These are phyloP conservation scores for Lanistes nyassanus DNA, from an alignment of 1,140 invertebrate species.

Conservation along the genomic window DNA sequence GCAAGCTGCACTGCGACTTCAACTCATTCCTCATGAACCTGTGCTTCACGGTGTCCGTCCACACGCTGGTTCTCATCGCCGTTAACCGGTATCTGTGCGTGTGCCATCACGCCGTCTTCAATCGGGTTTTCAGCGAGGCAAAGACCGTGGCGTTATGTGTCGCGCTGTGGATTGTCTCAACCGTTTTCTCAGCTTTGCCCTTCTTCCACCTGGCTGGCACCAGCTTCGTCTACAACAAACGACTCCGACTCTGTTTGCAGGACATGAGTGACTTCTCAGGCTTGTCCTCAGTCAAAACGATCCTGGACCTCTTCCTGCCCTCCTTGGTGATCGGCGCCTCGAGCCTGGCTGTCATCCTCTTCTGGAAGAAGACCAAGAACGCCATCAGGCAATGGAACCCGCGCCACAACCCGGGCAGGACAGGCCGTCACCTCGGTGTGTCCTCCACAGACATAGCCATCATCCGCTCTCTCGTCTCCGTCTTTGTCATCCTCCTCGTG, in stretches of 20 bases:
- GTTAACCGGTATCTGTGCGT: constrained; percentile 2
- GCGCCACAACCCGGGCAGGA: background rate
- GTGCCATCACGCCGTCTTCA: background rate
- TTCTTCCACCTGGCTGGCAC: background rate
- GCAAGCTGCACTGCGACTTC: background rate
- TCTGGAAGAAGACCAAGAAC: background rate
- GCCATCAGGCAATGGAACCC: background rate
- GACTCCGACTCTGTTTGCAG: background rate
- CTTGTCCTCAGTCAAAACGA: background rate
- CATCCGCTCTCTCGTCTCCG: constrained; percentile 15
- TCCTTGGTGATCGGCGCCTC: background rate
- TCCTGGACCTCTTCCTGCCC: background rate
- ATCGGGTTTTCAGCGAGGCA: background rate
- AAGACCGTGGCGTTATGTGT: background rate
- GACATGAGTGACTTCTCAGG: no score
- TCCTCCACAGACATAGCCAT: background rate
- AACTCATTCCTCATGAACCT: background rate
- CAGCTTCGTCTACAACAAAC: background rate
- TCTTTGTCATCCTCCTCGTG: constrained; percentile 1
- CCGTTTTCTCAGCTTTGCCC: background rate
- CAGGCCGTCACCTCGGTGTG: background rate
- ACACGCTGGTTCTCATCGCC: background rate
- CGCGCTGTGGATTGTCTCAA: background rate
- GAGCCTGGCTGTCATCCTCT: background rate
- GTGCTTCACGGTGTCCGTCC: background rate